Conservation (phyloP, 1,140 invertebrate genomes). For the Heliothis subflexa region DNA sequence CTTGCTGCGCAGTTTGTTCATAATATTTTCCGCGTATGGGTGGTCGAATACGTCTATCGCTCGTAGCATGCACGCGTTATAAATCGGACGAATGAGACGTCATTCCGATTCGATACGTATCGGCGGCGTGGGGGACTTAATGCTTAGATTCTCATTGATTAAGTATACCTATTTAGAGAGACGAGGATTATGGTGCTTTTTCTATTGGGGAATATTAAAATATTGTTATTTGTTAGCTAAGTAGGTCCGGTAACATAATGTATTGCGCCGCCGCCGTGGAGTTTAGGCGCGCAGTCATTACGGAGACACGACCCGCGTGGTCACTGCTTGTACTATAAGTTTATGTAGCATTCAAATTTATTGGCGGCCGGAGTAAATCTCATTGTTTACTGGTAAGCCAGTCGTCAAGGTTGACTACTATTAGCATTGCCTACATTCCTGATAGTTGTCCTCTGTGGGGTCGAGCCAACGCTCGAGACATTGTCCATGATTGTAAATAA, state of each 20-base stretch:
- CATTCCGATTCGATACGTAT: conserved; percentile 82
- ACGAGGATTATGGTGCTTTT: conserved; percentile 71
- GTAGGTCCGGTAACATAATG: not conserved
- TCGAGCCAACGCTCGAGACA: conserved; percentile 1
- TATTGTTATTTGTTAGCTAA: conserved; percentile 35
- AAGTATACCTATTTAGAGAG: conserved; percentile 80
- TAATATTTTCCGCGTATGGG: conserved; percentile 56
- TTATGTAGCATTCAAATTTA: conserved; percentile 30
- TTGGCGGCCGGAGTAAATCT: conserved; percentile 19
- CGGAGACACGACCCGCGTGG: not conserved
- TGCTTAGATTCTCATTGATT: conserved; percentile 77
- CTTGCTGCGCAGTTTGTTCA: conserved; percentile 18
- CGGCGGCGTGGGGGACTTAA: conserved; percentile 73
- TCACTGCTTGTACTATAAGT: not conserved
- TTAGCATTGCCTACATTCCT: conserved; percentile 22
- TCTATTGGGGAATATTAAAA: conserved; percentile 61
- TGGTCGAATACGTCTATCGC: conserved; percentile 37
- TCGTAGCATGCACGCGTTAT: conserved; percentile 69
- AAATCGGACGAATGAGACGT: conserved; percentile 84
- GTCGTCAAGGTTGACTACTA: conserved; percentile 12
- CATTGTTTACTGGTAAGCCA: conserved; percentile 20
- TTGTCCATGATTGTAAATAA: not conserved
- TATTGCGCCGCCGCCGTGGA: not conserved
- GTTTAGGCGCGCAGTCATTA: conserved; percentile 4
- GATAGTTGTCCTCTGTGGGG: conserved; percentile 22